phyloP scores from a whole-genome alignment of 2,888 invertebrate genomes.

The Hartigia nigra region DNA sequence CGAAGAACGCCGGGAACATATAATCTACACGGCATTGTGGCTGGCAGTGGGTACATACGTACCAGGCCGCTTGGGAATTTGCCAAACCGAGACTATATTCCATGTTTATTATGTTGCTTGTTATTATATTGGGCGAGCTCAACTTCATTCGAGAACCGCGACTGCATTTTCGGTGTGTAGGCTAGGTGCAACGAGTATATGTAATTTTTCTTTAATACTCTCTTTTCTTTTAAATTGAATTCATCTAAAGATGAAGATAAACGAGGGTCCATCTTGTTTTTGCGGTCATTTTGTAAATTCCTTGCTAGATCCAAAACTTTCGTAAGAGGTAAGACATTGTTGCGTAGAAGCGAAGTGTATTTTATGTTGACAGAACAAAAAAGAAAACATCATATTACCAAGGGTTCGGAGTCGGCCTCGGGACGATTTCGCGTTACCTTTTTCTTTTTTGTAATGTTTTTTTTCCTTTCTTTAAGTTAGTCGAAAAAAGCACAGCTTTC shows the following conservation, averaged over 20 bases:
- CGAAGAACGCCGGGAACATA: conserved; percentile 2
- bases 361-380: not conserved
- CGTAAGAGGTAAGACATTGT: not conserved
- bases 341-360: not conserved
- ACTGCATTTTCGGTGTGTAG: not conserved
- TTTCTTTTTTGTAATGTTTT: not conserved
- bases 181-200: not conserved
- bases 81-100: conserved; percentile 11
- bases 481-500: not conserved
- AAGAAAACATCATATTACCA: not conserved
- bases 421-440: not conserved
- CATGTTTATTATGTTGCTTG: conserved; percentile 13
- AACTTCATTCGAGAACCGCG: not conserved
- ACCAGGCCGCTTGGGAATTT: conserved; percentile 10
- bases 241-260: too few species aligned
- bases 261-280: not conserved
- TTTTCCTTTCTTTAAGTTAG: not conserved
- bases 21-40: conserved; percentile 15
- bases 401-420: not conserved
- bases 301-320: not conserved
- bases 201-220: too few species aligned
- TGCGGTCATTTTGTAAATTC: not conserved
- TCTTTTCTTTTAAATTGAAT: too few species aligned
- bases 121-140: conserved; percentile 7
- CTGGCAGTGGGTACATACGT: conserved; percentile 10